Percentiles rank a stretch among this genome's conserved stretches.
phyloP scores from a whole-genome alignment of 37 sponge, comb jelly and placozoan genomes.

The Crambe crambe region DNA sequence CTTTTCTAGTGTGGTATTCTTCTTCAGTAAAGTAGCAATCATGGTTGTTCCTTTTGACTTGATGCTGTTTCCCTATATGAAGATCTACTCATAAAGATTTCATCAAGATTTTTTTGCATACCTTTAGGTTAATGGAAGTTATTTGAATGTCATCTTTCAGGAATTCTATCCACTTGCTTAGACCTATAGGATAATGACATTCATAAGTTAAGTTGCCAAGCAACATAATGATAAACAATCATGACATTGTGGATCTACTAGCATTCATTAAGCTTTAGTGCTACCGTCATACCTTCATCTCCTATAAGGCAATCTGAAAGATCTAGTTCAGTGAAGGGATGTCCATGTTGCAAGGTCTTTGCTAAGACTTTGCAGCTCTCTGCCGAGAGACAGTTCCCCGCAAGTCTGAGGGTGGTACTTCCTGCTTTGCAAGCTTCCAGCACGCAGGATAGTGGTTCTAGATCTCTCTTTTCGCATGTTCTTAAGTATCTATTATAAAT shows the following conservation, averaged over 20 bases:
- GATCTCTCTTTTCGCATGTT: not conserved
- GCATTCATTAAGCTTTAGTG: not conserved
- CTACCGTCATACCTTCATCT: slow-evolving; percentile 8
- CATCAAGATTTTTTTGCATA: not conserved
- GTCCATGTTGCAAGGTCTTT: not conserved
- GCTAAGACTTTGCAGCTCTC: not conserved
- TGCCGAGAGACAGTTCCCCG: not conserved
- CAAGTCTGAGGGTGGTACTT: not conserved
- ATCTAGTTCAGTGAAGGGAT: slow-evolving; percentile 1
- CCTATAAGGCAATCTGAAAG: slow-evolving; percentile 16
- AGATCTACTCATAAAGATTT: not conserved
- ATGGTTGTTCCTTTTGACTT: not conserved
- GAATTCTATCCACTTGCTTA: not conserved
- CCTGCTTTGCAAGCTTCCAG: not conserved
- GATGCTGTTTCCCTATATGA: not conserved
- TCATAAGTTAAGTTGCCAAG: no score
- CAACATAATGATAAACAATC: not conserved
- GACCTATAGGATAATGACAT: not conserved
- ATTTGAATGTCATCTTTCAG: slow-evolving; percentile 5
- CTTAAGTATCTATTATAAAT: not conserved
- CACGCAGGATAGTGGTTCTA: slow-evolving; percentile 3
- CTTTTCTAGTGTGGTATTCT: not conserved
- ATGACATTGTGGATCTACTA: not conserved
- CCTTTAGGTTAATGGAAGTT: not conserved
- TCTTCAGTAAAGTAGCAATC: not conserved